phyloP scores from a whole-genome alignment of 2,797 vertebrate species.

The Microctenopoma steveboyesi region DNA sequence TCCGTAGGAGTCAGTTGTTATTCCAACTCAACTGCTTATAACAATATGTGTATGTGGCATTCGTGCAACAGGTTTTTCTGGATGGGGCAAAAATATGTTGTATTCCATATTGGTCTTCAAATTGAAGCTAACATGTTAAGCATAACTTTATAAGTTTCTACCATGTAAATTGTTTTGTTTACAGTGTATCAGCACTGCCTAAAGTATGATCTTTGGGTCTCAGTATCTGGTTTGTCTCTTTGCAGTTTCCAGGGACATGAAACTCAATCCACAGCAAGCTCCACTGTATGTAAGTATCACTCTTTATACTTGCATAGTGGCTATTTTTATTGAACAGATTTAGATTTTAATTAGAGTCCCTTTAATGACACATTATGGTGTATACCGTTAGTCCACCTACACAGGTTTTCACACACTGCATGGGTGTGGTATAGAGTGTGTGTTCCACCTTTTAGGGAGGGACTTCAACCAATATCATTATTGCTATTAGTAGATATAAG shows the following conservation, averaged over 20 bases:
- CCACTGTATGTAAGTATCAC: slow-evolving; percentile 94
- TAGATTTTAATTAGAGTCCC: neutral
- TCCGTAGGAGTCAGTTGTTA: no score
- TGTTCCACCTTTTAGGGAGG: slow-evolving; percentile 23
- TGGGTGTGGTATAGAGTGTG: slow-evolving; percentile 9
- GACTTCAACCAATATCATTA: slow-evolving; percentile 21
- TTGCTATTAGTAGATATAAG: neutral
- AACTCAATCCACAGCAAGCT: slow-evolving; percentile 98
- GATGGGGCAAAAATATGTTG: neutral
- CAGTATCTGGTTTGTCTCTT: slow-evolving; percentile 56
- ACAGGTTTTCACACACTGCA: slow-evolving; percentile 1
- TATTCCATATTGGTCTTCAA: neutral
- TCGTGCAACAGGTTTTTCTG: neutral
- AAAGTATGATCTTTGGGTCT: neutral
- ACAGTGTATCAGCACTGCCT: neutral
- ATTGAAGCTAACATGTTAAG: neutral
- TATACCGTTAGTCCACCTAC: slow-evolving; percentile 1
- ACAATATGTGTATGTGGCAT: neutral
- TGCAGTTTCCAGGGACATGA: slow-evolving; percentile 96
- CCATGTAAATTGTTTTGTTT: neutral
- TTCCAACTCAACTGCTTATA: no score
- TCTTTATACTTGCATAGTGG: neutral
- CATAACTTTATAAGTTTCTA: neutral
- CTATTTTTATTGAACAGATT: slow-evolving; percentile 13
- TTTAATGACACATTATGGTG: neutral